These are phyloP conservation scores for Struthidea cinerea DNA, from an alignment of 2,113 vertebrate genomes.

Conservation along the genomic window DNA sequence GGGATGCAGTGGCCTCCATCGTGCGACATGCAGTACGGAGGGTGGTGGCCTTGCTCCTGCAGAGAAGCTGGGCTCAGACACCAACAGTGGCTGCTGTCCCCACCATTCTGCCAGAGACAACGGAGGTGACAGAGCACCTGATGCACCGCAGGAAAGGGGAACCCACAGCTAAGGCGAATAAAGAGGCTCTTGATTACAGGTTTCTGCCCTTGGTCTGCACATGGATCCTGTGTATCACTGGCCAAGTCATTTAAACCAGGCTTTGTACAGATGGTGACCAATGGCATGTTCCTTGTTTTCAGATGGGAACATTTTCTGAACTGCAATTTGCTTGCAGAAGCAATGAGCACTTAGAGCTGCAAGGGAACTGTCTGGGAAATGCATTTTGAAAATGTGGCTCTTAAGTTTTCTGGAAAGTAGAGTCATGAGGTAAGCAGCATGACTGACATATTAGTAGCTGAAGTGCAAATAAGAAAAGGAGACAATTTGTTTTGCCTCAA, in stretches of 20 bases:
- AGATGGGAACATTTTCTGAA: neutral
- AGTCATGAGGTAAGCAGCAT: neutral
- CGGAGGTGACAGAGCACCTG: rapidly evolving
- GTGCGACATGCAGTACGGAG: rapidly evolving
- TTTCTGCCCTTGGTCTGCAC: neutral
- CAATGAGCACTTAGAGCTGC: neutral
- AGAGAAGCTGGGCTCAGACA: neutral
- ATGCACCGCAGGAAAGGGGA: neutral
- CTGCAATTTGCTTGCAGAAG: neutral
- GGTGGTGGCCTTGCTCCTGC: neutral
- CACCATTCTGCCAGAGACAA: neutral
- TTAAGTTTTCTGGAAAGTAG: neutral
- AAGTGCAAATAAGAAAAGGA: neutral
- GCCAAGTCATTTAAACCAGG: neutral
- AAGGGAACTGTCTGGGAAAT: neutral
- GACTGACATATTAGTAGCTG: neutral
- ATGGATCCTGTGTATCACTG: neutral
- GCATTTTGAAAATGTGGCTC: neutral
- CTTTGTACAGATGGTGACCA: neutral
- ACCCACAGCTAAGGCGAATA: neutral
- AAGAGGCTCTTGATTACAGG: neutral
- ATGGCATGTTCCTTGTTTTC: neutral
- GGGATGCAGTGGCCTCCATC: neutral
- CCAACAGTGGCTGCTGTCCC: neutral
- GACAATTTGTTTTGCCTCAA: neutral